These are phyloP conservation scores for Poecile montanus DNA, from an alignment of 2,797 vertebrate species.

Conservation along the genomic window DNA sequence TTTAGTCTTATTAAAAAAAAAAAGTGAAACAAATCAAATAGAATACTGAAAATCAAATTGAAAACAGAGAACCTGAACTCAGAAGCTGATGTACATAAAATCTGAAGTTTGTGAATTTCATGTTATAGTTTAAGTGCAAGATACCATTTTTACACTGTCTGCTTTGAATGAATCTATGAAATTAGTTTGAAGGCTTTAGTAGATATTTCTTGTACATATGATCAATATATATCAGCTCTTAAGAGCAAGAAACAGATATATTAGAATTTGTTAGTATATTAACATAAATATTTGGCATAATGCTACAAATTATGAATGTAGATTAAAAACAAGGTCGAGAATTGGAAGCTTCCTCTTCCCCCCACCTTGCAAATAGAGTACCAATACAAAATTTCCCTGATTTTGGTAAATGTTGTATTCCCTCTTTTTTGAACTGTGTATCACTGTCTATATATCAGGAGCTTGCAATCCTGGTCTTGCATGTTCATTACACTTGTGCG, in stretches of 20 bases:
- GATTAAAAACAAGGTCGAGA: not conserved
- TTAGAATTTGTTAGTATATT: not conserved
- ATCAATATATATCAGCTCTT: not conserved
- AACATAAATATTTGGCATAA: not conserved
- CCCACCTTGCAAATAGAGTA: not conserved
- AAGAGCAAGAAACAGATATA: not conserved
- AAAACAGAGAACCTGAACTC: not conserved
- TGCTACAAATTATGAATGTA: not conserved
- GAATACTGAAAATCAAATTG: not conserved
- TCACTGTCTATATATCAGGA: not conserved
- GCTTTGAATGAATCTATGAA: not conserved
- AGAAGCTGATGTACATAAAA: not conserved
- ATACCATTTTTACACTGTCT: not conserved
- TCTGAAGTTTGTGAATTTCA: not conserved
- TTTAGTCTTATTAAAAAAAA: not conserved
- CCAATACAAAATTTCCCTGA: not conserved
- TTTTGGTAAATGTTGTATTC: not conserved
- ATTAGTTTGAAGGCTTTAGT: not conserved
- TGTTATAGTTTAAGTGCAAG: not conserved
- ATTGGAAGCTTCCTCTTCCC: not conserved
- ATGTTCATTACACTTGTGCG: not conserved
- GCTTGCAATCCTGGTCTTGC: not conserved
- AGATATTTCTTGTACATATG: accelerated
- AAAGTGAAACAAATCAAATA: not conserved
- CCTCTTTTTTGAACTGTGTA: not conserved